phyloP scores from a whole-genome alignment of 2,888 invertebrate genomes.

The Glomeris marginata region DNA sequence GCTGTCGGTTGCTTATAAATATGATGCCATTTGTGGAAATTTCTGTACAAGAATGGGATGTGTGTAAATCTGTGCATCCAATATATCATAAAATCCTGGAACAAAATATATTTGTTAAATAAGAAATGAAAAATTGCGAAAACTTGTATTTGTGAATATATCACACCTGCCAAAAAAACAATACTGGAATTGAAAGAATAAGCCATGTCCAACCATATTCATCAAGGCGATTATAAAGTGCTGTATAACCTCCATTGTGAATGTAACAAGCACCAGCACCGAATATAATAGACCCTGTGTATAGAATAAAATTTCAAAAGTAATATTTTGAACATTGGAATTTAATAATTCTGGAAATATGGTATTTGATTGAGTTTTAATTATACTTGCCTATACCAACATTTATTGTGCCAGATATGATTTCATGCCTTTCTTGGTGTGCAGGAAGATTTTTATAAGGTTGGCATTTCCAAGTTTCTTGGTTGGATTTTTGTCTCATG shows the following conservation, averaged over 20 bases:
- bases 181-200: conserved; percentile 44
- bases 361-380: background rate
- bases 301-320: background rate
- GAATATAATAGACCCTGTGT: conserved; percentile 36
- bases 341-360: too few relatives aligned
- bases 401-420: conserved; percentile 40
- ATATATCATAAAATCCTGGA: conserved; percentile 17
- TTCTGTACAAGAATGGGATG: conserved; percentile 48
- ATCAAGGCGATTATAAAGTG: conserved; percentile 45
- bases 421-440: conserved; percentile 51
- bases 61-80: conserved; percentile 48
- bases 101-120: too few relatives aligned
- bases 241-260: conserved; percentile 47
- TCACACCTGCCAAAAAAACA: conserved; percentile 45
- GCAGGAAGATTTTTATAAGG: conserved; percentile 50
- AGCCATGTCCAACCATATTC: conserved; percentile 52
- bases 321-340: conserved; percentile 24
- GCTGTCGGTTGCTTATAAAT: conserved; percentile 60
- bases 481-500: conserved; percentile 41
- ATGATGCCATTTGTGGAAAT: conserved; percentile 59
- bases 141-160: too few relatives aligned
- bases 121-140: too few relatives aligned
- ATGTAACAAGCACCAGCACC: conserved; percentile 49
- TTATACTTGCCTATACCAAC: conserved; percentile 10
- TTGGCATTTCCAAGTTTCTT: conserved; percentile 58